Evolutionary conservation across 2,797 vertebrate genomes (phyloP).

Genomic region (Tenualosa ilisha): DNA sequence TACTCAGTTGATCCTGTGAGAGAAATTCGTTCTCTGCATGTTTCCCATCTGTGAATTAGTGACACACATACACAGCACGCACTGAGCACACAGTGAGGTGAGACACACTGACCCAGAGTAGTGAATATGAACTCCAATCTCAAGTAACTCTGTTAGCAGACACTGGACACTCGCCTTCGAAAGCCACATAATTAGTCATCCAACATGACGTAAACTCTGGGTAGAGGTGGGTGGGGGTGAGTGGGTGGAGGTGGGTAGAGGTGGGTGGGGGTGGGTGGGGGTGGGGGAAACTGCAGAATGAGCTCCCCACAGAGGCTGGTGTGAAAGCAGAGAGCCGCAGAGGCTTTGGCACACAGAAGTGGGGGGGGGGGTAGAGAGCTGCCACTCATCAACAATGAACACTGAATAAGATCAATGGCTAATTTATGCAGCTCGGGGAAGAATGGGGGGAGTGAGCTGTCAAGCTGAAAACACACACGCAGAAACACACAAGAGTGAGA

Average conservation of each 20-base stretch:
- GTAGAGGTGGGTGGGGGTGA: constrained; percentile 53
- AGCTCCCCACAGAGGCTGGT: constrained; percentile 49
- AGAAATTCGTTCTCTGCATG: too few species aligned
- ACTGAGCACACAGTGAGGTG: too few species aligned
- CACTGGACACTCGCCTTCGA: too few species aligned
- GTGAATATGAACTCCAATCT: too few species aligned
- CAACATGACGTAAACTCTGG: background rate
- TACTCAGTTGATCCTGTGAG: too few species aligned
- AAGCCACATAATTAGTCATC: background rate
- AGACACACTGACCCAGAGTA: too few species aligned
- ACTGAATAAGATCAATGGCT: constrained; percentile 60
- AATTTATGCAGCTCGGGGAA: constrained; percentile 63
- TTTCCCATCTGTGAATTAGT: too few species aligned
- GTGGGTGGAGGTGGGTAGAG: background rate
- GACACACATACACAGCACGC: too few species aligned
- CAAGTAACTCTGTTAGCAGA: too few species aligned
- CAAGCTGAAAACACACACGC: background rate
- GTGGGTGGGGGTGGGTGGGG: constrained; percentile 53
- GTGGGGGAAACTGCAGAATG: background rate
- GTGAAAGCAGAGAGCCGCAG: constrained; percentile 54
- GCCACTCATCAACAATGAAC: background rate
- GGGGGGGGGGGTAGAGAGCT: background rate
- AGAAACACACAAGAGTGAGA: background rate
- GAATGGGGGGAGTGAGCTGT: background rate
- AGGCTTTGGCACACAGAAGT: background rate